Evolutionary conservation across 35 echinoderm and acorn worm genomes (phyloP).

Genomic region (Lytechinus pictus): DNA sequence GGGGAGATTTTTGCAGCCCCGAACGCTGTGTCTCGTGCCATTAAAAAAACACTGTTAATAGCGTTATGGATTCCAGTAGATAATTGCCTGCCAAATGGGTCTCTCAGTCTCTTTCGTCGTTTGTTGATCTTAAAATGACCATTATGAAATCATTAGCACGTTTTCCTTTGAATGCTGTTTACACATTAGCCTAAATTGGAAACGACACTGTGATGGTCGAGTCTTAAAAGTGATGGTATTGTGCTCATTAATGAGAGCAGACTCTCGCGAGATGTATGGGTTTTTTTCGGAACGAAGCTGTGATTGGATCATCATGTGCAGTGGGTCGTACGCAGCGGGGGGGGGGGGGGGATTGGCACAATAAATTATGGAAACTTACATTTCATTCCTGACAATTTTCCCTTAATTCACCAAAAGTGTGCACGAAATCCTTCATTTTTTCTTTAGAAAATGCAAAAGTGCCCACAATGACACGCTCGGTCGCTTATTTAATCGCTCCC

Average conservation of each 20-base stretch:
- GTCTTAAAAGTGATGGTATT: not conserved
- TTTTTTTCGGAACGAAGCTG: too few relatives aligned
- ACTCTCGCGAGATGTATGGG: not conserved
- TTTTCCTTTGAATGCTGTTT: not conserved
- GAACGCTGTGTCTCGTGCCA: not conserved
- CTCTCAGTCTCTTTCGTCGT: not conserved
- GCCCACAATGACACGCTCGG: too few relatives aligned
- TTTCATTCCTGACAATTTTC: too few relatives aligned
- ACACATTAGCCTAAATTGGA: not conserved
- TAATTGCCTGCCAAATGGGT: not conserved
- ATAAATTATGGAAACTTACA: too few relatives aligned
- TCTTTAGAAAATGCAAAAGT: too few relatives aligned
- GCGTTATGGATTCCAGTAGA: not conserved
- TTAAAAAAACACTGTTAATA: not conserved
- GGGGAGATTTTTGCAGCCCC: not conserved
- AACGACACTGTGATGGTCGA: not conserved
- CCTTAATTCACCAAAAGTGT: too few relatives aligned
- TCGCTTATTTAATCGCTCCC: too few relatives aligned
- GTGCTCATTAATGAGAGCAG: not conserved
- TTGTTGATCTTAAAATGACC: not conserved
- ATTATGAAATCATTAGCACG: not conserved
- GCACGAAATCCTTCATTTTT: too few relatives aligned
- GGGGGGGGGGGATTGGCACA: too few relatives aligned
- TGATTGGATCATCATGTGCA: too few relatives aligned
- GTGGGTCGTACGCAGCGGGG: too few relatives aligned